Base-by-base conservation (phyloP, 2,113 vertebrate genomes). In the Lota lota region DNA sequence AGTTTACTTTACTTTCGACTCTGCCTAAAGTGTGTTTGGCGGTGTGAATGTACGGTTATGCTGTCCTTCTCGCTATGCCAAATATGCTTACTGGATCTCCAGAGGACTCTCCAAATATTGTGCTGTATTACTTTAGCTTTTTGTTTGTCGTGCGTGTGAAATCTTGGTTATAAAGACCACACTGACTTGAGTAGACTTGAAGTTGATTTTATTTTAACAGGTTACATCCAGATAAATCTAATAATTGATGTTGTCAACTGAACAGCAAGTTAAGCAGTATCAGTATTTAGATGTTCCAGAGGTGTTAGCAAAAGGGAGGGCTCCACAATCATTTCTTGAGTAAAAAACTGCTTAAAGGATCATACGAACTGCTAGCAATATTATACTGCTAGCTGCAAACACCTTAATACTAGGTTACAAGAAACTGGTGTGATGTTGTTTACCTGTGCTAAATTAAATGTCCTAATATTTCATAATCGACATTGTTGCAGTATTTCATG, bases 121-220 rank as follows among this genome's bases (percentile, higher is more conserved):
- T 11, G 12, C 58, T 71, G 22, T 81, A 79, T 85, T 88, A 79
- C 69, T 83, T 61, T 47, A 47, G 40, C 10, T 14, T 47, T 12
- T 61, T 70, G 15, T 70, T 61, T 85, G 79, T 64, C 17, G 72
- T 71, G 62, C 63, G 66, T 78, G 40, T 47, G 40, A 47, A 47
- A 47, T 47, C 40, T 47, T 10, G 40, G 72, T 6, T 70, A 24
- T 58, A 64, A 22, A 70, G 60, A 66, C 20, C 63, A 62, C 14
- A 67, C 62, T n/a, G 20, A 83, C 66, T 10, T 36, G n/a, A 63
- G 47, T 59, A 73, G 63, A 66, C 67, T 82, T 83, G 18, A 62
- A 67, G 64, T 70, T 79, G 75, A 20, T 86, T 88, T 90, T 87
- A 88, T 88, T 89, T 81, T 76, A 20, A 87, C 75, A 81, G 83